Evolutionary conservation across 2,113 vertebrate species (phyloP), one percentile per base, ranked within the genome.

Genomic region (Apistogramma diplotaenia): DNA sequence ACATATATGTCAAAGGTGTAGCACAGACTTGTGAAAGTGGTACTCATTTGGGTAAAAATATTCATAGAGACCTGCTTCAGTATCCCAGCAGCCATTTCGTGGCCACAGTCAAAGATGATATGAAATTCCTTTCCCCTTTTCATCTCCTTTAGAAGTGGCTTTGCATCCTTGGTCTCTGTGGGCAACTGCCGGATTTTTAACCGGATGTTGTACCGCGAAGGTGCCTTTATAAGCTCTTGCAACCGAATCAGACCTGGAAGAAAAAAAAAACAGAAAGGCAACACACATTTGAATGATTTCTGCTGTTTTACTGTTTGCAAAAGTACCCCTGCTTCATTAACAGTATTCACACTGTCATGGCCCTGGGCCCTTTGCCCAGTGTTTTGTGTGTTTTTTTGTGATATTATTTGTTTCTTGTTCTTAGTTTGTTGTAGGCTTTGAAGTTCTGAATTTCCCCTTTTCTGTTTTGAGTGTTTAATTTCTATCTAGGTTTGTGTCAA

Each of bases 171-270:
- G 11, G 96, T 97, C 43, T 99, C 98, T 76, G 96, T 93, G 75
- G 98, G 98, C 76, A 99, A 89, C 91, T 99, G 98, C 25, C 98
- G 97, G 56, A 99, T 99, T 96, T 99, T 99, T 89, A 99, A 93
- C 55, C 98, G 96, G 88, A 99, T 96, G 92, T 98, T 99, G 93
- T 99, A 99, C 18, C 98, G 95, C 49, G 98, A 99, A 33, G 98
- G 98, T 54, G 98, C 98, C 91, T 99, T 99, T 92, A 99, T 99
- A 85, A 99, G 97, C 90, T 99, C 98, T 92, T 99, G 98, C 93
- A 99, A 94, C 76, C 98, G 97, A 95, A 99, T 99, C 84, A 99
- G 96, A 89, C 98, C 98, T 99, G 93, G 80, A n/a, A 89, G 87
- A 74, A 85, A 87, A 35, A 85, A 87, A 35, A 85, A 88, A 61